These are phyloP conservation scores for Tetraneura akinire DNA, from an alignment of 1,140 invertebrate genomes.

Conservation along the genomic window DNA sequence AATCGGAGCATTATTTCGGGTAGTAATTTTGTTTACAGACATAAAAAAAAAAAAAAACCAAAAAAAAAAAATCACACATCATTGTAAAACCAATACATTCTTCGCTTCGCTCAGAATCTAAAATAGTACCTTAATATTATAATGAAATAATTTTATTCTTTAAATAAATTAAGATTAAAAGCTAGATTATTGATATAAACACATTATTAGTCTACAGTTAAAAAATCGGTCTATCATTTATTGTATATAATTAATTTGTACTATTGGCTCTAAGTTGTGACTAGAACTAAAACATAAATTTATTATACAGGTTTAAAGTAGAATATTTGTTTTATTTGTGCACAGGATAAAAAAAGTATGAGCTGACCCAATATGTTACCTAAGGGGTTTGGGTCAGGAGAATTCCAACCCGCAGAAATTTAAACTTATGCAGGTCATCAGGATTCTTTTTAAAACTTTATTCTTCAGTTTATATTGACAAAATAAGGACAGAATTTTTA, in stretches of 20 bases:
- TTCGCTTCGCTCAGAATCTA: no score
- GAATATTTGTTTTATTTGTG: slow-evolving; percentile 49
- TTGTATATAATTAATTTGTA: not conserved
- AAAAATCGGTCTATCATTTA: no score
- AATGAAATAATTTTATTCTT: no score
- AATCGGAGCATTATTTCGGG: no score
- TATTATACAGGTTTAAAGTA: slow-evolving; percentile 35
- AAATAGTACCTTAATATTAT: no score
- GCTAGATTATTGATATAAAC: no score
- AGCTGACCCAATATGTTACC: slow-evolving; percentile 41
- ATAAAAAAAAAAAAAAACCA: no score
- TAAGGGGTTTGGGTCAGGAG: slow-evolving; percentile 48
- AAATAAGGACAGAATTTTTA: slow-evolving; percentile 9
- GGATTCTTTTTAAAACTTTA: slow-evolving; percentile 42
- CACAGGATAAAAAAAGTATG: slow-evolving; percentile 49
- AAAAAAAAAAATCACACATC: no score
- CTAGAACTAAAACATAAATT: not conserved
- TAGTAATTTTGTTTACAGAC: no score
- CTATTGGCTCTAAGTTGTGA: slow-evolving; percentile 36
- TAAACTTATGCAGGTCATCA: slow-evolving; percentile 43
- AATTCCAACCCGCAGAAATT: slow-evolving; percentile 49
- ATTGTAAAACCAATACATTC: no score
- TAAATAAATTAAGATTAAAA: no score
- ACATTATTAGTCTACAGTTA: no score
- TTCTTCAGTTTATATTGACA: slow-evolving; percentile 41